Percentiles rank a stretch among this genome's conserved stretches.
phyloP scores from a whole-genome alignment of 1,140 invertebrate species.

The Orchesella cincta region DNA sequence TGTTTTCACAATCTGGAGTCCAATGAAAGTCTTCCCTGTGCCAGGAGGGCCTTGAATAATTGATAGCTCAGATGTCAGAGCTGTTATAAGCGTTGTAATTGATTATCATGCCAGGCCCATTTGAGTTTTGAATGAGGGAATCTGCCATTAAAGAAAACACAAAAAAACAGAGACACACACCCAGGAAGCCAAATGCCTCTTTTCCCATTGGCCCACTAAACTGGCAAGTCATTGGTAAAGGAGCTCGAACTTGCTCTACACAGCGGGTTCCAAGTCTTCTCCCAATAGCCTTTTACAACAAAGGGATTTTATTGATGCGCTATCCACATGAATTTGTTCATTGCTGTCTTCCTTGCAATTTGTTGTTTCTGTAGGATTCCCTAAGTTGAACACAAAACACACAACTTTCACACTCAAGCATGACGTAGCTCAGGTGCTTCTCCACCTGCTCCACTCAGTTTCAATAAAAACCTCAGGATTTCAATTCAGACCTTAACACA shows the following conservation, averaged over 20 bases:
- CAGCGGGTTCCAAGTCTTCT: no score
- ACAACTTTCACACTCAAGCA: constrained; percentile 70
- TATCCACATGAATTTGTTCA: constrained; percentile 63
- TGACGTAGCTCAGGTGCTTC: constrained; percentile 56
- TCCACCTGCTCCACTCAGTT: not conserved
- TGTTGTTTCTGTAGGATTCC: not conserved
- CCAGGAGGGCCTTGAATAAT: constrained; percentile 80
- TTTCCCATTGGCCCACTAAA: no score
- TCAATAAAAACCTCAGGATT: not conserved
- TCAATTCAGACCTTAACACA: not conserved
- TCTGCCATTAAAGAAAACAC: no score
- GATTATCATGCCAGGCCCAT: constrained; percentile 62
- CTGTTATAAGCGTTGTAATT: constrained; percentile 63
- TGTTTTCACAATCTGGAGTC: constrained; percentile 50
- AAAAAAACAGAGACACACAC: no score
- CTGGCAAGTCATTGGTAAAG: no score
- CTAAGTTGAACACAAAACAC: constrained; percentile 59
- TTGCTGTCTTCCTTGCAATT: no score
- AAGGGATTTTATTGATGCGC: not conserved
- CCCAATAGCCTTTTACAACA: no score
- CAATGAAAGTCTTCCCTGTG: constrained; percentile 78
- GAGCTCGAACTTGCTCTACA: no score
- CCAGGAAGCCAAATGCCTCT: no score
- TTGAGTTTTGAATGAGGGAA: constrained; percentile 54
- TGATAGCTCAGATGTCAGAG: constrained; percentile 65